phyloP scores from a whole-genome alignment of 2,113 vertebrate species.

The Aegotheles bennettii region DNA sequence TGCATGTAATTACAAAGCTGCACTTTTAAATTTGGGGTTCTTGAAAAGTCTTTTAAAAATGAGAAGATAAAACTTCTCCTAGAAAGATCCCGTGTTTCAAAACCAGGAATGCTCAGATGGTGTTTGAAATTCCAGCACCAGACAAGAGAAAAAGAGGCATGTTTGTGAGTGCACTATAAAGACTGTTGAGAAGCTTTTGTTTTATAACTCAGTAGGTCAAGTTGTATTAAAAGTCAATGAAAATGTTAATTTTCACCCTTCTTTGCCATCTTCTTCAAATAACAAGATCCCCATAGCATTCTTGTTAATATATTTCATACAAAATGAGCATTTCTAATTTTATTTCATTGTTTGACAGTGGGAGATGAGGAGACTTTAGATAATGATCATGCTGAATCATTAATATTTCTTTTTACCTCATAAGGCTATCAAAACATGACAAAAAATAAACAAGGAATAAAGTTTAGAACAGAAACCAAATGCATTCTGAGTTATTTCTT shows the following conservation, averaged over 20 bases:
- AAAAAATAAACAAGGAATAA: not conserved
- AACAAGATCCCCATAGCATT: not conserved
- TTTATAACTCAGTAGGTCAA: not conserved
- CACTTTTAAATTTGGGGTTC: conserved; percentile 47
- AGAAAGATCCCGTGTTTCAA: conserved; percentile 15
- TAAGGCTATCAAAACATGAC: not conserved
- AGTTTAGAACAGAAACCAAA: not conserved
- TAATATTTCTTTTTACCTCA: not conserved
- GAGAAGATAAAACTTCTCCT: conserved; percentile 18
- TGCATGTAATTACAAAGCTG: conserved; percentile 69
- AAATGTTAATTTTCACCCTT: conserved; percentile 42
- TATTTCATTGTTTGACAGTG: not conserved
- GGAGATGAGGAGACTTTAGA: not conserved
- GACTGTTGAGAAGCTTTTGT: not conserved
- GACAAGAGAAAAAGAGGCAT: not conserved
- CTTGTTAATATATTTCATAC: conserved; percentile 28
- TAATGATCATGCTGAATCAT: not conserved
- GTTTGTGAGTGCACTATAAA: not conserved
- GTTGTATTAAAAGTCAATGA: not conserved
- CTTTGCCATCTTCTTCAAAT: conserved; percentile 5
- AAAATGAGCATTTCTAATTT: not conserved
- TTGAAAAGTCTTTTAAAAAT: conserved; percentile 55
- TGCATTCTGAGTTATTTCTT: not conserved
- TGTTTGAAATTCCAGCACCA: not conserved
- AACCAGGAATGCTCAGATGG: not conserved